A percentile compares a stretch with the other conserved stretches of the same genome.
phyloP scores from a whole-genome alignment of 2,888 invertebrate genomes.

The Zelleria hepariella region DNA sequence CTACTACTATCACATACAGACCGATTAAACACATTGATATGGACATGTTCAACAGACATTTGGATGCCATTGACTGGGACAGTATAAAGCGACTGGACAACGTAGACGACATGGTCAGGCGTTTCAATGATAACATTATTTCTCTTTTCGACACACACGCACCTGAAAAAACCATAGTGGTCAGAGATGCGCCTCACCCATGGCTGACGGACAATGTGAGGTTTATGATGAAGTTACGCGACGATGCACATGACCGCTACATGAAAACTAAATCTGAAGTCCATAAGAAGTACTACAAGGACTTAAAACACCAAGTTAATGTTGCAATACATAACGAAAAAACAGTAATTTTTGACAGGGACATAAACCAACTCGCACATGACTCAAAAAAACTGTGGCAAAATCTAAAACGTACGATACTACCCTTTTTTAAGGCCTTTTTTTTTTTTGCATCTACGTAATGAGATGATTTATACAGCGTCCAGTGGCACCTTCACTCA shows the following conservation, averaged over 20 bases:
- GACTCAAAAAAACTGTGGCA: constrained; percentile 11
- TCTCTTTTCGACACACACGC: constrained; percentile 11
- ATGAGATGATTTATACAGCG: too few species aligned
- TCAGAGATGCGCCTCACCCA: constrained; percentile 5
- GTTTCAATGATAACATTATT: constrained; percentile 9
- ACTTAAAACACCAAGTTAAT: constrained; percentile 7
- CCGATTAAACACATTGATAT: constrained; percentile 10
- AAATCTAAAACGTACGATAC: constrained; percentile 9
- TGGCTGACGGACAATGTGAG: constrained; percentile 11
- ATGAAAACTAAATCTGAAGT: background rate
- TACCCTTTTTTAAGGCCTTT: too few species aligned
- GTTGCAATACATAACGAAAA: constrained; percentile 7
- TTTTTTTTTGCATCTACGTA: too few species aligned
- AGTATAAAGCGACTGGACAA: background rate
- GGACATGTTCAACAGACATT: constrained; percentile 3
- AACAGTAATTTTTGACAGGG: constrained; percentile 9
- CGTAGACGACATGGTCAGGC: constrained; percentile 7
- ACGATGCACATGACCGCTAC: constrained; percentile 7
- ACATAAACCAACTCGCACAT: constrained; percentile 8
- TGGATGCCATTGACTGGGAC: constrained; percentile 7
- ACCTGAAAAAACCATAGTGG: constrained; percentile 2
- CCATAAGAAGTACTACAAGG: constrained; percentile 9
- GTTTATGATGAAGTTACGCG: constrained; percentile 9
- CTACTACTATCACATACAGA: constrained; percentile 2
- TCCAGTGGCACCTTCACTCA: too few species aligned